These are phyloP conservation scores for Gortyna flavago DNA, from an alignment of 2,888 invertebrate genomes.

Conservation along the genomic window DNA sequence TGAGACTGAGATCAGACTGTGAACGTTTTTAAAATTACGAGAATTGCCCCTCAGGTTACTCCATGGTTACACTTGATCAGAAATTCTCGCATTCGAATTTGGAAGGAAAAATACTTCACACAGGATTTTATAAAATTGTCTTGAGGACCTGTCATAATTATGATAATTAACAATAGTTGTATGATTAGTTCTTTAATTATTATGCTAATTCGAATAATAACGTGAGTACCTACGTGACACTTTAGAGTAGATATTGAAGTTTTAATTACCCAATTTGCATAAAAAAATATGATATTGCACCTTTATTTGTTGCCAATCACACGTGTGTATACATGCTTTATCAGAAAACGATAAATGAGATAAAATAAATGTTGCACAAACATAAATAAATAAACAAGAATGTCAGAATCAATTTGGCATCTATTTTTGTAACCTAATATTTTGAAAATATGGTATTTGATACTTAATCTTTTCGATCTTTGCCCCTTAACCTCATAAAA, in stretches of 20 bases:
- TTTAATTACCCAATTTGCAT: conserved; percentile 30
- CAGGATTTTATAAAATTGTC: too few species aligned
- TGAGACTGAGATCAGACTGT: too few species aligned
- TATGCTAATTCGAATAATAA: conserved; percentile 25
- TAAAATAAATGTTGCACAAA: neutral
- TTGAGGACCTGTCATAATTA: neutral
- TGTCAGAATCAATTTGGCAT: neutral
- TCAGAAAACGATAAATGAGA: neutral
- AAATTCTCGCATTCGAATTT: neutral
- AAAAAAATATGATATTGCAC: conserved; percentile 2
- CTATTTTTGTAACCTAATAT: neutral
- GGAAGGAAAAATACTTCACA: neutral
- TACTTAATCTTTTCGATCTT: neutral
- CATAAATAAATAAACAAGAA: neutral
- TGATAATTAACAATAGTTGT: conserved; percentile 13
- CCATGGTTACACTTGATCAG: neutral
- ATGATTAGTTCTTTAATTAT: conserved; percentile 12
- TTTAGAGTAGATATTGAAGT: conserved; percentile 5
- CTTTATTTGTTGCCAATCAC: neutral
- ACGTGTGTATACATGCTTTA: neutral
- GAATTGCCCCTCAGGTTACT: too few species aligned
- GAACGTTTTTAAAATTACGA: too few species aligned
- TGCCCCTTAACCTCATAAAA: neutral
- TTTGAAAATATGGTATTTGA: neutral
- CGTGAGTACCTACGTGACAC: neutral